A percentile compares a stretch with the other conserved stretches of the same genome.
Conservation (phyloP, 2,888 invertebrate genomes). For the Orthosia gothica region DNA sequence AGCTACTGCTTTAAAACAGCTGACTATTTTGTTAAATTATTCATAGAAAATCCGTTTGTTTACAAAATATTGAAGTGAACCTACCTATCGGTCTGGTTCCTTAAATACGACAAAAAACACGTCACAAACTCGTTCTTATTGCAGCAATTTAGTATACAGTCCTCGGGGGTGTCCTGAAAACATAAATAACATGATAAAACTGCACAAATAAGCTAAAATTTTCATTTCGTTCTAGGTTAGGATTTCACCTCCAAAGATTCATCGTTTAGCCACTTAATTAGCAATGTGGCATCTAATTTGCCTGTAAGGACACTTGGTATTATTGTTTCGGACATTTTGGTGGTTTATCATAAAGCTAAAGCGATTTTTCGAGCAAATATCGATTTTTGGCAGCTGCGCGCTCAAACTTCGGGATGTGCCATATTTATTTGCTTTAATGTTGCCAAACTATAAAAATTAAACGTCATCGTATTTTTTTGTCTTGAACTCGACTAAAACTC, state of each 20-base stretch:
- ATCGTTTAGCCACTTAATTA: constrained; percentile 88
- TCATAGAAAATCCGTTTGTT: constrained; percentile 49
- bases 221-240: constrained; percentile 75
- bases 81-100: constrained; percentile 91
- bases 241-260: constrained; percentile 83
- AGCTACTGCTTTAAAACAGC: not conserved
- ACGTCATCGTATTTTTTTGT: too few relatives aligned
- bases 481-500: not conserved
- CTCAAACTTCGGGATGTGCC: constrained; percentile 63
- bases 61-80: constrained; percentile 63
- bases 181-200: constrained; percentile 53
- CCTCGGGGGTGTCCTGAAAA: constrained; percentile 84
- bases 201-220: constrained; percentile 49
- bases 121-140: constrained; percentile 90
- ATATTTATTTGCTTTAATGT: constrained; percentile 53
- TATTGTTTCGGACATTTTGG: constrained; percentile 88
- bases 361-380: constrained; percentile 67
- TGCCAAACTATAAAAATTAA: constrained; percentile 18
- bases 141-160: constrained; percentile 83
- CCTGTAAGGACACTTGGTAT: constrained; percentile 87
- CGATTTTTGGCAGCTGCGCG: constrained; percentile 75
- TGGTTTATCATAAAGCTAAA: constrained; percentile 50
- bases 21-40: not conserved
- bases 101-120: constrained; percentile 91
- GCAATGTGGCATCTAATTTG: constrained; percentile 81